Percentiles rank a stretch among this genome's conserved stretches.
Evolutionary conservation across 2,888 invertebrate genomes (phyloP).

Genomic region (Eubasilissa splendida): DNA sequence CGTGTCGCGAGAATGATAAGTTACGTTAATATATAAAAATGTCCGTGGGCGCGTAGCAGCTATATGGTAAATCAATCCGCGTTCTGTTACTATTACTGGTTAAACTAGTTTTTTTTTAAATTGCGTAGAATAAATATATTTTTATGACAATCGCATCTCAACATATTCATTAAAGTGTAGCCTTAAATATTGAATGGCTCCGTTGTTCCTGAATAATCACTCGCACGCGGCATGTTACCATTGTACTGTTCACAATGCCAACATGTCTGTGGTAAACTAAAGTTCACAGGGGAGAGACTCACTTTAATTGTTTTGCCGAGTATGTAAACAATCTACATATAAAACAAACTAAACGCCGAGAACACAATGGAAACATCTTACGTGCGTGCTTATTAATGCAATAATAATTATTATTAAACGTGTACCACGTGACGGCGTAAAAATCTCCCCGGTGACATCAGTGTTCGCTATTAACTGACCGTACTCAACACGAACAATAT

Average conservation of each 20-base stretch:
- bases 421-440: background rate
- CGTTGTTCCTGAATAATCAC: background rate
- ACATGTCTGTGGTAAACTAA: conserved; percentile 9
- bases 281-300: background rate
- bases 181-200: background rate
- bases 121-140: too few species aligned
- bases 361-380: background rate
- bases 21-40: too few species aligned
- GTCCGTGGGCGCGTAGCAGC: too few species aligned
- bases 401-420: background rate
- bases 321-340: background rate
- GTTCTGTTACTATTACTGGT: too few species aligned
- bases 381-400: background rate
- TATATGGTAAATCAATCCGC: too few species aligned
- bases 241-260: background rate
- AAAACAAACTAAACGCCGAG: background rate
- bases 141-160: background rate
- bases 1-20: too few species aligned
- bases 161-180: background rate
- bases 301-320: background rate
- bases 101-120: too few species aligned
- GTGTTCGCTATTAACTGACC: conserved; percentile 23
- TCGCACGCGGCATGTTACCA: background rate
- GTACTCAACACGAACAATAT: conserved; percentile 12
- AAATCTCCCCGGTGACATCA: conserved; percentile 4